Percentiles rank a stretch among this genome's conserved stretches.
Conservation (phyloP, 2,888 invertebrate genomes). For the Hydrotaea cyrtoneurina region DNA sequence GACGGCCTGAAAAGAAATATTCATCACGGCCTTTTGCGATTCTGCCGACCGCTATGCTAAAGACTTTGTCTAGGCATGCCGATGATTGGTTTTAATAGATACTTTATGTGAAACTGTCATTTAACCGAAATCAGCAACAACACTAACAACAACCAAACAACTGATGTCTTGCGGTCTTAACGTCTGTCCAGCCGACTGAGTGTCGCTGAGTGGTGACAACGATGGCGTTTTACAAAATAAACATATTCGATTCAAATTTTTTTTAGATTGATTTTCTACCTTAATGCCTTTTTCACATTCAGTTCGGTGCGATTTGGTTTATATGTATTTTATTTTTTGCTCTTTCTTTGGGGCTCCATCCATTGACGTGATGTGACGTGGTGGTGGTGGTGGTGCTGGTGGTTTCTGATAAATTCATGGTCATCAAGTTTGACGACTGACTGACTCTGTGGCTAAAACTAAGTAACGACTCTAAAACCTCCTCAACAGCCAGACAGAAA, state of each 20-base stretch:
- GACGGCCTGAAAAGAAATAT: neutral
- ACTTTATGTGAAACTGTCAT: conserved; percentile 60
- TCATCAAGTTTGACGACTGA: conserved; percentile 68
- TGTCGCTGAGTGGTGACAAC: neutral
- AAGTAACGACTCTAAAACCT: conserved; percentile 34
- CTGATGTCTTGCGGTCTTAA: neutral
- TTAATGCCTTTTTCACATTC: neutral
- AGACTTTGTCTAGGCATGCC: neutral
- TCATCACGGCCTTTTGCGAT: neutral
- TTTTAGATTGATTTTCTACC: conserved; percentile 23
- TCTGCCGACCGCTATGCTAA: neutral
- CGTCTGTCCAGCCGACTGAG: neutral
- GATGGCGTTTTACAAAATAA: conserved; percentile 9
- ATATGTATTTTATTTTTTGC: conserved; percentile 15
- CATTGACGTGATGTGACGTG: conserved; percentile 59
- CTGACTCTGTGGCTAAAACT: conserved; percentile 44
- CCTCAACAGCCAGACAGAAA: conserved; percentile 27
- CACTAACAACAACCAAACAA: no score
- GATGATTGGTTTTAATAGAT: conserved; percentile 47
- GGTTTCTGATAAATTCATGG: conserved; percentile 67
- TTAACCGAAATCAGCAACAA: no score
- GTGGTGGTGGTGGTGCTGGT: no score
- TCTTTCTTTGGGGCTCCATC: conserved; percentile 35
- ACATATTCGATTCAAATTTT: conserved; percentile 6
- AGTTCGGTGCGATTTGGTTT: neutral